Conservation (phyloP, 1,140 invertebrate species). For the Batillaria attramentaria region DNA sequence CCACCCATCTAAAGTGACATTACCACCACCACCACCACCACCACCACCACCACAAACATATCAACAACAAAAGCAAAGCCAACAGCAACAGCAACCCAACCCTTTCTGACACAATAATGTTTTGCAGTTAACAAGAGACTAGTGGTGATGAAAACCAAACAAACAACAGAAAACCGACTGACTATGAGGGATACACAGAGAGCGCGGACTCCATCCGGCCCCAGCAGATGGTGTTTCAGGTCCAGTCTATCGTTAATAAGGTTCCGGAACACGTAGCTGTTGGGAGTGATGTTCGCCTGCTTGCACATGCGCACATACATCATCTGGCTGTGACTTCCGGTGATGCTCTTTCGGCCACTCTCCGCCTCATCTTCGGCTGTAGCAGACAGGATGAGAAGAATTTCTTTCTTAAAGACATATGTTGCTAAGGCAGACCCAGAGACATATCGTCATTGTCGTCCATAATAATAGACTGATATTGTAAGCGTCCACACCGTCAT, state of each 20-base stretch:
- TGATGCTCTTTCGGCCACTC: slow-evolving; percentile 1
- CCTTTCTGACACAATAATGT: no score
- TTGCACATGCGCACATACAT: slow-evolving; percentile 46
- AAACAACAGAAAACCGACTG: slow-evolving; percentile 16
- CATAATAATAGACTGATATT: no score
- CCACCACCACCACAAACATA: background rate
- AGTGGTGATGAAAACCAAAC: background rate
- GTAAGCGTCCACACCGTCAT: no score
- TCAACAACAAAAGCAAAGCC: no score
- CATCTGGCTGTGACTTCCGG: slow-evolving; percentile 39
- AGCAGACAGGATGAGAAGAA: background rate
- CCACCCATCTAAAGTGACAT: no score
- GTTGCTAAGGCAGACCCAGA: no score
- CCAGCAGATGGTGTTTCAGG: slow-evolving; percentile 49
- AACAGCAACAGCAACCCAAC: no score
- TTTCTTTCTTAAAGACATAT: background rate
- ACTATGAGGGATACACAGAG: slow-evolving; percentile 54
- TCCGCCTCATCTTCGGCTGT: slow-evolving; percentile 27
- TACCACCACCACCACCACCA: background rate
- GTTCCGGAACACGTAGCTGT: slow-evolving; percentile 40
- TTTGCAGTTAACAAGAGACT: no score
- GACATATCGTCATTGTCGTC: no score
- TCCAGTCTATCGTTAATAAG: slow-evolving; percentile 35
- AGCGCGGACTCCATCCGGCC: slow-evolving; percentile 52
- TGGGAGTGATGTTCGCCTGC: slow-evolving; percentile 40